Evolutionary conservation across 2,888 invertebrate species (phyloP).

Genomic region (Ochropleura leucogaster): DNA sequence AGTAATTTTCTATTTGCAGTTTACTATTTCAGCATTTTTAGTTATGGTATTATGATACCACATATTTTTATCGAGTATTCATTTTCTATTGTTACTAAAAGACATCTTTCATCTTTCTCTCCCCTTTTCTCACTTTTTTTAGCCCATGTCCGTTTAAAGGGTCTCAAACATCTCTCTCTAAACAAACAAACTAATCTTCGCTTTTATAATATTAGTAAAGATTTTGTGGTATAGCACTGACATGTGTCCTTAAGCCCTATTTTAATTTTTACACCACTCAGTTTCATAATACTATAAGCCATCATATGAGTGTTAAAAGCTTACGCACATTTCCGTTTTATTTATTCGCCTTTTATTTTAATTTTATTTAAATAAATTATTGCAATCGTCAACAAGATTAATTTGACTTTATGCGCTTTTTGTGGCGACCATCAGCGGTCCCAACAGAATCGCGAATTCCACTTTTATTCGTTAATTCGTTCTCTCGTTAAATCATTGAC

Average conservation of each 20-base stretch:
- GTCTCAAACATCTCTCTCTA: too few species aligned
- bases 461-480: slow-evolving; percentile 35
- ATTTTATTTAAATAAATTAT: slow-evolving; percentile 56
- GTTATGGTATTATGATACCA: too few species aligned
- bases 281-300: neutral
- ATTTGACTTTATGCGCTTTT: slow-evolving; percentile 58
- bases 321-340: slow-evolving; percentile 24
- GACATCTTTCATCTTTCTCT: too few species aligned
- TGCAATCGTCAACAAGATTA: slow-evolving; percentile 52
- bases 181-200: too few species aligned
- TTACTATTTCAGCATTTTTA: too few species aligned
- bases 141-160: too few species aligned
- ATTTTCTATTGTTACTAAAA: too few species aligned
- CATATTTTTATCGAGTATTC: too few species aligned
- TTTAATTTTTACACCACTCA: slow-evolving; percentile 4
- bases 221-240: too few species aligned
- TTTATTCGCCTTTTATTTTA: slow-evolving; percentile 55
- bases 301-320: slow-evolving; percentile 40
- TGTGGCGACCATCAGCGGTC: slow-evolving; percentile 42
- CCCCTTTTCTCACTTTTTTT: too few species aligned
- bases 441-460: slow-evolving; percentile 14
- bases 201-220: too few species aligned
- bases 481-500: slow-evolving; percentile 53
- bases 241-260: neutral
- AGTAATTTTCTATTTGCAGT: too few species aligned